Conservation (phyloP, 2,113 vertebrate species). For the Labeo catla region DNA sequence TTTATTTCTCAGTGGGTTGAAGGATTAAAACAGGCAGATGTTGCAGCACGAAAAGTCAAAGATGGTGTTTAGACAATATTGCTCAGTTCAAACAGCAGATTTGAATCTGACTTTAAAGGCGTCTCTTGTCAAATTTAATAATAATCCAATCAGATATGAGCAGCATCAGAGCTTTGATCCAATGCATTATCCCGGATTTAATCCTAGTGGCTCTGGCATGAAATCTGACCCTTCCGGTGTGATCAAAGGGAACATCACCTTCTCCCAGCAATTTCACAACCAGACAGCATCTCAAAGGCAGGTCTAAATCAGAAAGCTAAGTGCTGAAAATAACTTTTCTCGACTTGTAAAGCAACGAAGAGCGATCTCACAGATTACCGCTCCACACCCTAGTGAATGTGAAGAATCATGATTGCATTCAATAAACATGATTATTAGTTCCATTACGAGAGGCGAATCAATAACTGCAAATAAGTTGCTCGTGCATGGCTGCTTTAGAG, state of each 20-base stretch:
- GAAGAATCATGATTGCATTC: background rate
- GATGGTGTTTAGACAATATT: background rate
- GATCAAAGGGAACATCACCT: conserved; percentile 3
- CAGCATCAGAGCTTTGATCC: background rate
- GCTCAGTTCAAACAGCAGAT: background rate
- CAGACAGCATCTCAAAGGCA: conserved; percentile 5
- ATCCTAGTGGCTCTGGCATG: conserved; percentile 4
- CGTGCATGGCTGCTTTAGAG: background rate
- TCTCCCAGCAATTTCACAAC: conserved; percentile 2
- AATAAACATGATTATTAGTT: too few relatives aligned
- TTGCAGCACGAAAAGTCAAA: background rate
- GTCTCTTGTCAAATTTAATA: background rate
- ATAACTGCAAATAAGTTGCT: background rate
- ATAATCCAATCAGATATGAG: background rate
- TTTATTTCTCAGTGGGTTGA: background rate
- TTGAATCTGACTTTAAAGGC: background rate
- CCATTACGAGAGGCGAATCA: too few relatives aligned
- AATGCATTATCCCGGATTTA: conserved; percentile 15
- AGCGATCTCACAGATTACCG: background rate
- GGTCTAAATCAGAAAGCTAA: background rate
- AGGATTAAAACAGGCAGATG: background rate
- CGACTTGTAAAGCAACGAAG: background rate
- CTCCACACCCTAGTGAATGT: conserved; percentile 17
- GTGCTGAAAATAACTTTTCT: conserved; percentile 30
- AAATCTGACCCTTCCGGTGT: conserved; percentile 16